Percentiles rank a stretch among this genome's conserved stretches.
Evolutionary conservation across 2,113 vertebrate genomes (phyloP).

Genomic region (Scomber scombrus): DNA sequence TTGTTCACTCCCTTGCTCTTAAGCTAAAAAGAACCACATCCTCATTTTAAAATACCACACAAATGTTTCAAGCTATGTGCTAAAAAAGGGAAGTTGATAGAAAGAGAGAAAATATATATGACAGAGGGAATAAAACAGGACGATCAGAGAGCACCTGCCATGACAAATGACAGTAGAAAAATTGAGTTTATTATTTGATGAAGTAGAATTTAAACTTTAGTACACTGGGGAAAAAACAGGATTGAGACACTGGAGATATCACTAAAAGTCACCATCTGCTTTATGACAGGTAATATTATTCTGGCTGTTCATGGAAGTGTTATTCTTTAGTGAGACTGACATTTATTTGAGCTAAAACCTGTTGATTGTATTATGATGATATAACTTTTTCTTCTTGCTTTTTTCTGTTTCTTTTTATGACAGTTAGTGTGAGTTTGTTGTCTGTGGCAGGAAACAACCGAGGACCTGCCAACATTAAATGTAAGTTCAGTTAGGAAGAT

Average conservation of each 20-base stretch:
- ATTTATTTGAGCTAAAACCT: not conserved
- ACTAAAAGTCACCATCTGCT: conserved; percentile 8
- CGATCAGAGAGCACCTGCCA: no score
- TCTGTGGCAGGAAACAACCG: not conserved
- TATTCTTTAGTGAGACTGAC: no score
- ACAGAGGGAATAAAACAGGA: not conserved
- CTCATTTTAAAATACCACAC: conserved; percentile 18
- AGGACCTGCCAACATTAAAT: rapidly evolving
- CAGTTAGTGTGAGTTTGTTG: conserved; percentile 20
- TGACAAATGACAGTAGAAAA: no score
- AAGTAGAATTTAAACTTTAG: not conserved
- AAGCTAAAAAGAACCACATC: not conserved
- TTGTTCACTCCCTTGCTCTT: not conserved
- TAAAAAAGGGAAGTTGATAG: not conserved
- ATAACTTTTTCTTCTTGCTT: not conserved
- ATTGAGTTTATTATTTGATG: not conserved
- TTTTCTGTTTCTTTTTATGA: not conserved
- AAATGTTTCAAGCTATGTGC: not conserved
- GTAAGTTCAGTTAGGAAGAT: conserved; percentile 39
- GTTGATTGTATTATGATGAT: not conserved
- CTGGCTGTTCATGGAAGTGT: no score
- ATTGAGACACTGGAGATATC: conserved; percentile 24
- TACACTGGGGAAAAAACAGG: not conserved
- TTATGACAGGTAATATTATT: conserved; percentile 48
- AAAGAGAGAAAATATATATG: not conserved